These are phyloP conservation scores for Heliothis subflexa DNA, from an alignment of 1,140 invertebrate genomes.

Conservation along the genomic window DNA sequence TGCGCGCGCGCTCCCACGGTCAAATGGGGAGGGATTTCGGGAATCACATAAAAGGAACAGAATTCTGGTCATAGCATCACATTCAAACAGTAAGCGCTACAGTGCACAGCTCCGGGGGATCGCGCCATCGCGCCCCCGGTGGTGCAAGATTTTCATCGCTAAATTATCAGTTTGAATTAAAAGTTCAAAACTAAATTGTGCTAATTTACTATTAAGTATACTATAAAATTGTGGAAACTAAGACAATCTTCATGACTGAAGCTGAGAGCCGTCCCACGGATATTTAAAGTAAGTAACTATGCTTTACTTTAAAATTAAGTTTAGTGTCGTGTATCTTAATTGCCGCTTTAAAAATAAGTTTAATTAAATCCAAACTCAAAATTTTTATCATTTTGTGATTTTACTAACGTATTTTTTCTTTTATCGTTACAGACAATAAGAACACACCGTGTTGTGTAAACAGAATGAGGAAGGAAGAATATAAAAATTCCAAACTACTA, in stretches of 20 bases:
- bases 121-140: constrained; percentile 63
- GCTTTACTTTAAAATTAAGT: not conserved
- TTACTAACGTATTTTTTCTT: not conserved
- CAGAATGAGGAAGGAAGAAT: constrained; percentile 1
- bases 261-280: not conserved
- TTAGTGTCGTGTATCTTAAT: not conserved
- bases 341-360: not conserved
- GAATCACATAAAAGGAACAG: constrained; percentile 74
- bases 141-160: constrained; percentile 31
- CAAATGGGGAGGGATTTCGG: constrained; percentile 65
- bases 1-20: constrained; percentile 80
- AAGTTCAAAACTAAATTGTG: constrained; percentile 66
- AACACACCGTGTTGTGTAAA: not conserved
- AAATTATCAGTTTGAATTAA: constrained; percentile 71
- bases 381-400: not conserved
- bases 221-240: constrained; percentile 24
- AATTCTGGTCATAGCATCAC: constrained; percentile 59
- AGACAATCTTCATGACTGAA: constrained; percentile 9
- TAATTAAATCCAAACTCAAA: too few species aligned
- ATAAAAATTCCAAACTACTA: not conserved
- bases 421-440: constrained; percentile 14
- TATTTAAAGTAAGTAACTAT: constrained; percentile 28
- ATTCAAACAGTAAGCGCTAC: constrained; percentile 67
- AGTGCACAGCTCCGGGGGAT: constrained; percentile 73
- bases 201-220: constrained; percentile 71